Percentiles rank a stretch among this genome's conserved stretches.
Evolutionary conservation across 2,888 invertebrate genomes (phyloP).

Genomic region (Oeneis ivallda): DNA sequence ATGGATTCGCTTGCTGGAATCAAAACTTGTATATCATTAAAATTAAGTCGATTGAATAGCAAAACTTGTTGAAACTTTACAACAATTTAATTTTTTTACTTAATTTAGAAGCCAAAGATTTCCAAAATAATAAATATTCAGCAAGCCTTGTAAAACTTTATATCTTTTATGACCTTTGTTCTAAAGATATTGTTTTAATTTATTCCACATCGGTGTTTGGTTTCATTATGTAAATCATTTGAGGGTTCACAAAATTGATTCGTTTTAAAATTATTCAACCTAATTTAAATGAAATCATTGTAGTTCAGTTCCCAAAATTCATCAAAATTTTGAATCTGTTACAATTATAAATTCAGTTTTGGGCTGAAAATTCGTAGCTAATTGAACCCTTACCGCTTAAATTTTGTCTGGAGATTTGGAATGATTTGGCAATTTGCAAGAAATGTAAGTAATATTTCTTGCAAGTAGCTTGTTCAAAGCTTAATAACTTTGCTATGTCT

Average conservation of each 20-base stretch:
- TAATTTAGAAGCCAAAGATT: not conserved
- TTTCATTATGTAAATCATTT: constrained; percentile 10
- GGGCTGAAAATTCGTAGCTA: not conserved
- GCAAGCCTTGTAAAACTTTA: not conserved
- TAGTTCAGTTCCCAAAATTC: not conserved
- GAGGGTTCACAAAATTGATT: constrained; percentile 3
- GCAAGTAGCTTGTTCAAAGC: not conserved
- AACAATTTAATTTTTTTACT: not conserved
- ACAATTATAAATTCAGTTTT: constrained; percentile 4
- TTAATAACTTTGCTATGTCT: not conserved
- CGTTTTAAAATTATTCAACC: constrained; percentile 3
- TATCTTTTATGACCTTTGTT: not conserved
- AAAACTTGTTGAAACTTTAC: too few relatives aligned
- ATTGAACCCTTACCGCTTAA: not conserved
- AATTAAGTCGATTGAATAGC: too few relatives aligned
- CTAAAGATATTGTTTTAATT: not conserved
- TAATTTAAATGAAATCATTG: not conserved
- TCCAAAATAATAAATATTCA: not conserved
- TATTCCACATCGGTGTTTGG: not conserved
- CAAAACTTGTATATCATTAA: too few relatives aligned
- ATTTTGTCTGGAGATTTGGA: not conserved
- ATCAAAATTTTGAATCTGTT: not conserved
- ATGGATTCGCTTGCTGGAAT: too few relatives aligned
- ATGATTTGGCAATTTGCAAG: not conserved
- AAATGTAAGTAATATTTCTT: too few relatives aligned